Base-by-base conservation (phyloP, 2,888 invertebrate genomes). In the Hetaerina titia region DNA sequence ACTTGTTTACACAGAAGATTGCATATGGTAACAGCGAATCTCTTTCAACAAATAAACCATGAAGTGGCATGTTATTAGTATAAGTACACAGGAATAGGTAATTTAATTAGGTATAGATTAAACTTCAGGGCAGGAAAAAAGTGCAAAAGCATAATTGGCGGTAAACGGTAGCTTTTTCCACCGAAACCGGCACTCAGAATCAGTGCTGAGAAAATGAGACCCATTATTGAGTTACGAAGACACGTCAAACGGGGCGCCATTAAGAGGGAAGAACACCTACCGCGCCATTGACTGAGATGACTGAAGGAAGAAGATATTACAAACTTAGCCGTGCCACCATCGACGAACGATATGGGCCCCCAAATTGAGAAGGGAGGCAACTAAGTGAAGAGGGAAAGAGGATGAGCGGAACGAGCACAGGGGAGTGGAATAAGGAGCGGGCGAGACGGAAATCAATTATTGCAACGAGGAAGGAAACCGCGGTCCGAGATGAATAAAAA, bases 151-250 rank as follows among this genome's bases (percentile, higher is more conserved):
- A 5, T 60, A 15, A 60, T 60, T 11, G 17, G 17, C 6, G 60
- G 81, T 81, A 5, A 81, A 81, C 11, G 11, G 4, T 11, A 22
- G 81, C 31, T 13, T 81, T 81, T 31, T 15, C 13, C 81, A 81
- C 45, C 45, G 31, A 13, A 81, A 81, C 31, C 25, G 4, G 31
- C 31, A 81, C 22, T 13, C 13, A 22, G 22, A 81, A 81, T 81
- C 81, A 81, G 11, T 4, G 25, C 31, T 8, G 31, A 13, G 90
- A 90, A 90, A 90, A 90, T 90, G 60, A 90, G 63, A 81, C 17
- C 63, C 63, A 0, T 90, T 31, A 90, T 90, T 64, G 63, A 90
- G 64, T 90, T 90, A 90, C 31, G 90, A 60, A 90, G 90, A 45
- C 19, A 64, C 17, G 90, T 31, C 81, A 81, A 90, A 90, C 58